phyloP scores from a whole-genome alignment of 2,888 invertebrate species.

The Tanytarsus gracilentus region DNA sequence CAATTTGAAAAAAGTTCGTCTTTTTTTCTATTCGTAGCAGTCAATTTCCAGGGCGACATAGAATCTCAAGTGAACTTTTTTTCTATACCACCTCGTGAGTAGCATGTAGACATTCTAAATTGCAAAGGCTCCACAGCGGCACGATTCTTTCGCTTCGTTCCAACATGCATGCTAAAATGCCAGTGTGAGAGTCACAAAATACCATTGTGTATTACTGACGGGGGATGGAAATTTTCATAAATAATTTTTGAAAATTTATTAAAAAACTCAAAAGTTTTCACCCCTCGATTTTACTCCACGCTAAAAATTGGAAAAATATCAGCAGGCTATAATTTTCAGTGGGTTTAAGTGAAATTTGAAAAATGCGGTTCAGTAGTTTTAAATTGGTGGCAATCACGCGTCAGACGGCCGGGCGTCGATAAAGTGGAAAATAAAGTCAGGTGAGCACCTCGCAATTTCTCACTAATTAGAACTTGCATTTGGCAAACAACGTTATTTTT shows the following conservation, averaged over 20 bases:
- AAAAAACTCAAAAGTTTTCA: no score
- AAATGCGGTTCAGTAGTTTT: slow-evolving; percentile 9
- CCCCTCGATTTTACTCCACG: no score
- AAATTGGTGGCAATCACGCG: slow-evolving; percentile 26
- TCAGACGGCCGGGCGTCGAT: slow-evolving; percentile 24
- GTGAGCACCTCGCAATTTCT: background rate
- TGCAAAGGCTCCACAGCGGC: background rate
- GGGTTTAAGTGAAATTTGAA: background rate
- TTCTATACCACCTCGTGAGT: no score
- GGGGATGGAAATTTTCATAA: background rate
- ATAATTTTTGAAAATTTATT: no score
- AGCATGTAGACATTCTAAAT: background rate
- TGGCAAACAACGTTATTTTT: background rate
- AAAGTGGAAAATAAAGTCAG: slow-evolving; percentile 9
- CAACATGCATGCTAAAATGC: background rate
- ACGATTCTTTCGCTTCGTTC: background rate
- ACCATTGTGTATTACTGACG: no score
- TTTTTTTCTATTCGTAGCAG: no score
- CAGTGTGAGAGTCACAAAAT: background rate
- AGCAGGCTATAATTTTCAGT: slow-evolving; percentile 16
- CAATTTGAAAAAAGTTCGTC: no score
- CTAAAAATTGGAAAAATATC: background rate
- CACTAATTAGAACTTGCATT: background rate
- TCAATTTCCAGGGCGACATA: no score
- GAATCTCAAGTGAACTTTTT: no score